A percentile compares a stretch with the other conserved stretches of the same genome.
These are phyloP conservation scores for Lepus oiostolus DNA, from an alignment of 2,797 vertebrate genomes.

Conservation along the genomic window DNA sequence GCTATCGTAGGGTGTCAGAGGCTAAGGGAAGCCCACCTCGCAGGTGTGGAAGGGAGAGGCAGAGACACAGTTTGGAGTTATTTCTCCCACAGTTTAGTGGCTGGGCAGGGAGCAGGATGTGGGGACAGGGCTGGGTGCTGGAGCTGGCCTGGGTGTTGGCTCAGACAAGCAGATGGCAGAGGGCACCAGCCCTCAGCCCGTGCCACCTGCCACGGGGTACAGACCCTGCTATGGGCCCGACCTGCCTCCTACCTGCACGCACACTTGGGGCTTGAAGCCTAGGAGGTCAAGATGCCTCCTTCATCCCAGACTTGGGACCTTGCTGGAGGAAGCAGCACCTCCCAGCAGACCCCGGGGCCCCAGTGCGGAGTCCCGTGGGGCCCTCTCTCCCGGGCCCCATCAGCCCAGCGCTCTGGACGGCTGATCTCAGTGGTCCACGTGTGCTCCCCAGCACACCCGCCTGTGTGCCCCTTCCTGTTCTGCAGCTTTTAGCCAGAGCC, in stretches of 20 bases:
- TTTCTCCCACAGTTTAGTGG: not conserved
- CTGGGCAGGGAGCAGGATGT: rapidly evolving
- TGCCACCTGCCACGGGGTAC: rapidly evolving
- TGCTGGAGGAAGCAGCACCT: not conserved
- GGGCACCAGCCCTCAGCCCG: rapidly evolving
- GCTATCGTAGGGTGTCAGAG: not conserved
- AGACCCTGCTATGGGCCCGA: not conserved
- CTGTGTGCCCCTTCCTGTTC: not conserved
- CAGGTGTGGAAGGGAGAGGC: not conserved
- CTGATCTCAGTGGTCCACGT: not conserved
- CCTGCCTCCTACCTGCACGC: not conserved
- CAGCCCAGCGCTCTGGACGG: not conserved
- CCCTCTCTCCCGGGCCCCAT: not conserved
- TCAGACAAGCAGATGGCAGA: rapidly evolving
- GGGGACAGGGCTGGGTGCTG: not conserved
- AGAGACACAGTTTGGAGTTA: not conserved
- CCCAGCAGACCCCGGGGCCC: not conserved
- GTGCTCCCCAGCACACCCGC: not conserved
- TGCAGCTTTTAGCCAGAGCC: not conserved
- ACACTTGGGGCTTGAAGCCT: not conserved
- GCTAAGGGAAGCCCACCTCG: not conserved
- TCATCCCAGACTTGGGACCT: not conserved
- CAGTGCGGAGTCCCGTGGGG: not conserved
- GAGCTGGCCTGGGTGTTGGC: rapidly evolving
- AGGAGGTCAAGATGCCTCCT: not conserved